Evolutionary conservation across 2,888 invertebrate genomes (phyloP).

Genomic region (Agrilus biguttatus): DNA sequence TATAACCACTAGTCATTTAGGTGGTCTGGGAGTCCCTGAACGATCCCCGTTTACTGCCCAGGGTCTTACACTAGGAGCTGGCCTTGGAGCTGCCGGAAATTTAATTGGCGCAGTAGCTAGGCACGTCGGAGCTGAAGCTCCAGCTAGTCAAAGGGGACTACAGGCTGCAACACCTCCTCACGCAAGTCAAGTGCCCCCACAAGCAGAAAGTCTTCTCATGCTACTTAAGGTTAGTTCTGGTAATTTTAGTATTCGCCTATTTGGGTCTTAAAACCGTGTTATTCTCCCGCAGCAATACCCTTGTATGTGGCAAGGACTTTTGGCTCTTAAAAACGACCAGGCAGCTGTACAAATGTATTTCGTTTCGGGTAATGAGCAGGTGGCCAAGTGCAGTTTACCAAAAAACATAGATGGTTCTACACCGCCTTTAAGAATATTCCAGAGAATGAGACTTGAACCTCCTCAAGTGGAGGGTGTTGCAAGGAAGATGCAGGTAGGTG

Average conservation of each 20-base stretch:
- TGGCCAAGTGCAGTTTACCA: conserved; percentile 80
- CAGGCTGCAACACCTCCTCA: conserved; percentile 51
- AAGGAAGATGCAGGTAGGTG: conserved; percentile 81
- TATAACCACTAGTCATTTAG: conserved; percentile 21
- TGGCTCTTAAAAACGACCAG: conserved; percentile 92
- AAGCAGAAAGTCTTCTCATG: conserved; percentile 70
- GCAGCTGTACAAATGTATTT: conserved; percentile 98
- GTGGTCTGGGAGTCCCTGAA: conserved; percentile 18
- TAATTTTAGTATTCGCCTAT: not conserved
- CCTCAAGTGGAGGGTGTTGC: conserved; percentile 92
- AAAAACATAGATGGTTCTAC: conserved; percentile 71
- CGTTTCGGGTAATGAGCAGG: conserved; percentile 83
- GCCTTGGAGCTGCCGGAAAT: conserved; percentile 30
- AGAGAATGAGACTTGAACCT: conserved; percentile 94
- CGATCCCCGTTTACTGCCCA: conserved; percentile 21
- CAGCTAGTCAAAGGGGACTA: conserved; percentile 36
- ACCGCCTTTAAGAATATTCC: conserved; percentile 82
- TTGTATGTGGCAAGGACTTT: conserved; percentile 92
- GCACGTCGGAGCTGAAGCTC: conserved; percentile 35
- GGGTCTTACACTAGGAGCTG: conserved; percentile 28
- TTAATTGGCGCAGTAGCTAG: conserved; percentile 28
- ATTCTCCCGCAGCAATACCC: conserved; percentile 65
- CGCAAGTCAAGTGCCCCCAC: conserved; percentile 66
- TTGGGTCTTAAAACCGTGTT: conserved; percentile 1
- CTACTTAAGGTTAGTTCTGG: conserved; percentile 45